These are phyloP conservation scores for Drepana falcataria DNA, from an alignment of 2,888 invertebrate species.

Conservation along the genomic window DNA sequence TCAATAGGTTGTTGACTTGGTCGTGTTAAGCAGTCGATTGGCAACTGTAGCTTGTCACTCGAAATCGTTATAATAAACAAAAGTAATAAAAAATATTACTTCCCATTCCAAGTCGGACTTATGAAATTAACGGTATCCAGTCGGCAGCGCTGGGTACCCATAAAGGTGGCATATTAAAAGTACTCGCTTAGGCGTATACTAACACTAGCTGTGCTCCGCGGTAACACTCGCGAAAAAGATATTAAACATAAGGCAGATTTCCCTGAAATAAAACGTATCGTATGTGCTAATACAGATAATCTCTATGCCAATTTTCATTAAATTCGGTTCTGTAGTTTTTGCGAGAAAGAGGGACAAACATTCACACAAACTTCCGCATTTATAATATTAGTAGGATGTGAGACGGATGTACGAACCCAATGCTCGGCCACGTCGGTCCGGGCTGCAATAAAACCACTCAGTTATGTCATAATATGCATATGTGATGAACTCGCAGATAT, in stretches of 20 bases:
- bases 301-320: too few species aligned
- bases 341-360: too few species aligned
- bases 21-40: too few species aligned
- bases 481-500: constrained; percentile 55
- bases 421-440: constrained; percentile 64
- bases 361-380: too few species aligned
- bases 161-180: constrained; percentile 61
- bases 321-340: too few species aligned
- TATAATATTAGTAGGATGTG: constrained; percentile 11
- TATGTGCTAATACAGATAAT: too few species aligned
- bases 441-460: constrained; percentile 61
- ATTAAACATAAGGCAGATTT: too few species aligned
- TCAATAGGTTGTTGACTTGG: too few species aligned
- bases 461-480: constrained; percentile 71
- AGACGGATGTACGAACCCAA: constrained; percentile 39
- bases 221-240: too few species aligned
- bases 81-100: not conserved
- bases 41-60: too few species aligned
- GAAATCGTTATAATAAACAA: not conserved
- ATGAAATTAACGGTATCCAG: constrained; percentile 42
- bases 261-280: too few species aligned
- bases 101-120: constrained; percentile 14
- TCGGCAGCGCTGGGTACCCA: constrained; percentile 36
- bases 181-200: constrained; percentile 46
- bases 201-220: constrained; percentile 20